phyloP scores from a whole-genome alignment of 2,797 vertebrate species.

The Fratercula arctica region DNA sequence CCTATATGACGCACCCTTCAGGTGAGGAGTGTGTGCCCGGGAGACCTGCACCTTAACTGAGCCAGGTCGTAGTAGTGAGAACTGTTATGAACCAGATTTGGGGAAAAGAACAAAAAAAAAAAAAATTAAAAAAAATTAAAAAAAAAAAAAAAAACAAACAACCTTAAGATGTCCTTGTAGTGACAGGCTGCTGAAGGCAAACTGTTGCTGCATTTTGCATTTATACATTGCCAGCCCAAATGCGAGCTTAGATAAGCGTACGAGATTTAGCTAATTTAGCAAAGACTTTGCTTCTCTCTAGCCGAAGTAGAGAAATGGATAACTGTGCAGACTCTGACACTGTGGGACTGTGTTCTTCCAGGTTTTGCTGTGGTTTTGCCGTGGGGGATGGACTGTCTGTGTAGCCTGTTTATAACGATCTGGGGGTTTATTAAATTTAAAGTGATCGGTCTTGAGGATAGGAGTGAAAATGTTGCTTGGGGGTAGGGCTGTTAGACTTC shows the following conservation, averaged over 20 bases:
- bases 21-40: slow-evolving; percentile 86
- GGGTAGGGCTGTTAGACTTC: slow-evolving; percentile 5
- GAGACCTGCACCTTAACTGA: slow-evolving; percentile 71
- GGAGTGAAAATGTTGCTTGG: neutral
- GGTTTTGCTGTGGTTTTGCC: slow-evolving; percentile 25
- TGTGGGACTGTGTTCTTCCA: slow-evolving; percentile 58
- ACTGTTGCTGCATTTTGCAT: neutral
- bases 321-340: neutral
- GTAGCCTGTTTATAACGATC: neutral
- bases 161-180: slow-evolving; percentile 45
- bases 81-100: neutral
- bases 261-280: slow-evolving; percentile 17
- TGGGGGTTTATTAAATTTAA: neutral
- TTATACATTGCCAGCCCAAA: neutral
- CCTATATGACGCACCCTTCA: slow-evolving; percentile 97
- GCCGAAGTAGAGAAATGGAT: neutral
- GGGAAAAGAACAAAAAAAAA: neutral
- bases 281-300: slow-evolving; percentile 34
- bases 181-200: neutral
- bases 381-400: slow-evolving; percentile 57
- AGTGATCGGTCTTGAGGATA: neutral
- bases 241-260: neutral
- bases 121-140: accelerated
- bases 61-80: slow-evolving; percentile 6
- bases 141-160: too few species aligned